phyloP scores from a whole-genome alignment of 1,140 invertebrate species.

The Nomia melanderi region DNA sequence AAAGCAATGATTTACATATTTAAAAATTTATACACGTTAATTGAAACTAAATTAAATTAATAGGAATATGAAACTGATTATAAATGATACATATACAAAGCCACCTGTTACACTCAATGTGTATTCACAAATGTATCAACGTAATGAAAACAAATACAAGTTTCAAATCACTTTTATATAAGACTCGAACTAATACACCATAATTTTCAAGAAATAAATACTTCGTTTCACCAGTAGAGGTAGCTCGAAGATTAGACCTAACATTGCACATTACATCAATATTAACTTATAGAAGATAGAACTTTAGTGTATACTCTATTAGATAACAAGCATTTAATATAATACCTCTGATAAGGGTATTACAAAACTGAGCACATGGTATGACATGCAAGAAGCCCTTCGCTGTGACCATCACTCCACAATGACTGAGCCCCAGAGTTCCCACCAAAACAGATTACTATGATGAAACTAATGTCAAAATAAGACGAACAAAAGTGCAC shows the following conservation, averaged over 20 bases:
- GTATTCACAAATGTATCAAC: not conserved
- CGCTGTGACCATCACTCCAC: conserved; percentile 19
- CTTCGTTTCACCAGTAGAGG: not conserved
- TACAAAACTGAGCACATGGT: conserved; percentile 38
- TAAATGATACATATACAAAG: conserved; percentile 5
- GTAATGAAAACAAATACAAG: not conserved
- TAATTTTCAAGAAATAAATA: not conserved
- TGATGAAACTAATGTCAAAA: not conserved
- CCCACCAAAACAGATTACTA: conserved; percentile 17
- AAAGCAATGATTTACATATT: not conserved
- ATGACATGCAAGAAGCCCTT: conserved; percentile 37
- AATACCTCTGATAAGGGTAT: conserved; percentile 31
- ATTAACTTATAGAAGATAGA: not conserved
- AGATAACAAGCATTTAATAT: conserved; percentile 25
- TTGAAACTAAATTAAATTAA: not conserved
- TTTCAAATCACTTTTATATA: not conserved
- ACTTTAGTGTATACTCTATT: conserved; percentile 1
- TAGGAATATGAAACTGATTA: not conserved
- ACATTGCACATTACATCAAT: not conserved
- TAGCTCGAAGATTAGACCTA: not conserved
- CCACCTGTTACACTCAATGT: conserved; percentile 30
- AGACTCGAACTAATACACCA: not conserved
- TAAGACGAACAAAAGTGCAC: not conserved
- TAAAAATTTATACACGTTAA: not conserved
- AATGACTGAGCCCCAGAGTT: conserved; percentile 18